phyloP scores from a whole-genome alignment of 2,113 vertebrate genomes.

The Ellobius talpinus region DNA sequence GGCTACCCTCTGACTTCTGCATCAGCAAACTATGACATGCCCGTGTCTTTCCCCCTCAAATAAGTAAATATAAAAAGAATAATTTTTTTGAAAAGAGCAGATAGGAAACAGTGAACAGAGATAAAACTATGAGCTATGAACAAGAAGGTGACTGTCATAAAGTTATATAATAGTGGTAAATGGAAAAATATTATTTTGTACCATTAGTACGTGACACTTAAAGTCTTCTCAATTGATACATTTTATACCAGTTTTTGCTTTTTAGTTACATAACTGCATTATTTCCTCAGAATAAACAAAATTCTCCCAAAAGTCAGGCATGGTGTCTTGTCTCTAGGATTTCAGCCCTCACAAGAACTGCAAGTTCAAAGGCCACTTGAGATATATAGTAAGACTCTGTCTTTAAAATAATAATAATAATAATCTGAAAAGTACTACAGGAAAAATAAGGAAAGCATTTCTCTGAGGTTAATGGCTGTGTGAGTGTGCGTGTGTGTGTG shows the following conservation, averaged over 20 bases:
- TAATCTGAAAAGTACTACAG: not conserved
- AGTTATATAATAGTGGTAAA: too few relatives aligned
- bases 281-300: constrained; percentile 42
- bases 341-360: not conserved
- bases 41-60: too few relatives aligned
- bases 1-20: not conserved
- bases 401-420: not conserved
- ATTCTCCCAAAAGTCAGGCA: not conserved
- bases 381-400: not conserved
- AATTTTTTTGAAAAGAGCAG: not conserved
- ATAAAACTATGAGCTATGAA: not conserved
- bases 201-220: not conserved
- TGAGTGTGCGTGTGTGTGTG: not conserved
- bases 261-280: not conserved
- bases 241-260: constrained; percentile 35
- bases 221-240: not conserved
- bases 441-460: not conserved
- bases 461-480: not conserved
- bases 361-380: not conserved
- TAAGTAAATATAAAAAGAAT: not conserved
- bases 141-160: not conserved
- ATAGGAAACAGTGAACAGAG: not conserved
- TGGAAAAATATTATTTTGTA: not conserved
- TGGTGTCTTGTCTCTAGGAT: not conserved
- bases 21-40: too few relatives aligned